Evolutionary conservation across 2,797 vertebrate species (phyloP), one percentile per base, ranked within the genome.

Genomic region (Muscicapa striata): DNA sequence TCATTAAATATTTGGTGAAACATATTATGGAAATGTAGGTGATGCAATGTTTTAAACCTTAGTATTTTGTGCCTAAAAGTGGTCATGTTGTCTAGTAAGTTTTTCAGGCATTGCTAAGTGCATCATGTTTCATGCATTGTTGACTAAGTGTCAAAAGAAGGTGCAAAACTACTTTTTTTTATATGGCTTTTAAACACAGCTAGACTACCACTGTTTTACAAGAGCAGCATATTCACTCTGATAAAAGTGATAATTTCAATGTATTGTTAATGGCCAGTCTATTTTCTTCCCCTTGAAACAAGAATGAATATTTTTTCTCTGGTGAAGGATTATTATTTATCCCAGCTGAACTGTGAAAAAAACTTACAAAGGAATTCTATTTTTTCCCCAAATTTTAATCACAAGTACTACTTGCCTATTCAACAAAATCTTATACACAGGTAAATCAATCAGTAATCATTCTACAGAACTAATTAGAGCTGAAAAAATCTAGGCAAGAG

Each of bases 1-100:
- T 30, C 54, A 90, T 78, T 30, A 93, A 96, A 79, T 90, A 46
- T 51, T 70, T 89, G 19, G 10, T 54, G 21, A 94, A 91, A 96
- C 91, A 81, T 83, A 68, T 55, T 73, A 51, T 49, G 29, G 45
- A 78, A 82, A 61, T 22, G 26, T 38, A 92, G 38, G 59, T 84
- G 27, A 79, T 19, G 40, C 89, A 62, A 34, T 58, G 52, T n/a
- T 36, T 82, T 85, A 88, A 94, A 87, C 30, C 67, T 17, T 4
- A n/a, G 57, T 85, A 91, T 70, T 89, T 38, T 82, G 16, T 38
- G 41, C 67, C 70, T 93, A 82, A 75, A 90, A 76, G 70, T 70
- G 32, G n/a, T 76, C 32, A 80, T 48, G 41, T 49, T 84, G 70
- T 80, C 54, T 61, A 34, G 41, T n/a, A 36, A 94, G 41, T 66